A percentile compares a stretch with the other conserved stretches of the same genome.
phyloP scores from a whole-genome alignment of 2,113 vertebrate genomes.

The Pipa parva region DNA sequence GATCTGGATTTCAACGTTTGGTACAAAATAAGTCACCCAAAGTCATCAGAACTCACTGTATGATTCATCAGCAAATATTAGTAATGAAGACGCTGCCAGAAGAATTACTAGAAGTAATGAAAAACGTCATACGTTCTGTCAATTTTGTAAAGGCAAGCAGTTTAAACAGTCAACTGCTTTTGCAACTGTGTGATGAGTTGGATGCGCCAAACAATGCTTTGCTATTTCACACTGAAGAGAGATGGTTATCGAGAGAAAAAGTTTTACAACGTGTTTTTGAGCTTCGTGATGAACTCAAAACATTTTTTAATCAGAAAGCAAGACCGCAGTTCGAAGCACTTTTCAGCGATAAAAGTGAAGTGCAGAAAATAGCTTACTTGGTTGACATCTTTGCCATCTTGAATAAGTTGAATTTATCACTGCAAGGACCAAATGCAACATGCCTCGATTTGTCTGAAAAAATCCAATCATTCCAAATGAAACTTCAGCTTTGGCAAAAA shows the following conservation, averaged over 20 bases:
- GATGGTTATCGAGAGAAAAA: conserved; percentile 49
- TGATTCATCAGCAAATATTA: conserved; percentile 26
- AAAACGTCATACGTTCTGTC: conserved; percentile 19
- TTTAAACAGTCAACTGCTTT: conserved; percentile 34
- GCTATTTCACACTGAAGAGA: too few species aligned
- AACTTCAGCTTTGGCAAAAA: conserved; percentile 28
- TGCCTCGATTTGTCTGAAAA: conserved; percentile 24
- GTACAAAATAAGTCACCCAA: conserved; percentile 22
- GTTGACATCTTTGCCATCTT: too few species aligned
- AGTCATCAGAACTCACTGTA: conserved; percentile 26
- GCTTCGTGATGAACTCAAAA: too few species aligned
- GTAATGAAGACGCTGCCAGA: conserved; percentile 22
- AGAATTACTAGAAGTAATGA: conserved; percentile 32
- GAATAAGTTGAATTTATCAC: too few species aligned
- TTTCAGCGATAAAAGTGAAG: conserved; percentile 42
- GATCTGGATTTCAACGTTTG: too few species aligned
- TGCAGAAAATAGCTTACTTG: conserved; percentile 48
- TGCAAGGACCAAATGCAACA: too few species aligned
- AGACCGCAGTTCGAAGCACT: too few species aligned
- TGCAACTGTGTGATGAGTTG: conserved; percentile 48
- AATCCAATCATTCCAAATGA: conserved; percentile 26
- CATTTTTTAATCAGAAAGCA: too few species aligned
- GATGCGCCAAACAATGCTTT: conserved; percentile 43
- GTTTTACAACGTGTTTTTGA: conserved; percentile 47
- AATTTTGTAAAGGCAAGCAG: conserved; percentile 23